Conservation (phyloP, 2,888 invertebrate genomes). For the Camponotus fellah region DNA sequence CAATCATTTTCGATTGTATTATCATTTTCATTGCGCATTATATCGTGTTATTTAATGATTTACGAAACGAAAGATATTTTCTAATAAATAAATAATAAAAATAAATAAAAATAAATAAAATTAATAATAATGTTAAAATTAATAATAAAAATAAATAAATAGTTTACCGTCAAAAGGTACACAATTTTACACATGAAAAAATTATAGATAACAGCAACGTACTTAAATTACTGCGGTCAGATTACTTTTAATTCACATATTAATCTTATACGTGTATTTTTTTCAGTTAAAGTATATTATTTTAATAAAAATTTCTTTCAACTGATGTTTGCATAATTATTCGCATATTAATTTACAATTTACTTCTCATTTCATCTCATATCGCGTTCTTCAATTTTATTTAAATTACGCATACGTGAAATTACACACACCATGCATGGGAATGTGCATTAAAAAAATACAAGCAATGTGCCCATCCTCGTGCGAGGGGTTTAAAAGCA, state of each 20-base stretch:
- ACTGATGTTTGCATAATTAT: background rate
- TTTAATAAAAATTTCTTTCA: background rate
- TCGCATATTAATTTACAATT: constrained; percentile 11
- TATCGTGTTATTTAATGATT: background rate
- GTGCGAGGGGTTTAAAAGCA: constrained; percentile 44
- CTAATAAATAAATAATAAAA: background rate
- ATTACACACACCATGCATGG: background rate
- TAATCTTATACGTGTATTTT: background rate
- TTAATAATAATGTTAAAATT: too few relatives aligned
- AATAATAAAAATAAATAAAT: background rate
- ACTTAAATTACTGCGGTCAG: background rate
- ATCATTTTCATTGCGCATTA: background rate
- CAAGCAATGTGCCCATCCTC: background rate
- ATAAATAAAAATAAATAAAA: background rate
- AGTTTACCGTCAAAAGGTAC: background rate
- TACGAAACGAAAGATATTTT: background rate
- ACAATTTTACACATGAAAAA: background rate
- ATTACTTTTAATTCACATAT: background rate
- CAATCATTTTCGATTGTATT: background rate
- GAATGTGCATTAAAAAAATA: constrained; percentile 40
- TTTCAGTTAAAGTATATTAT: background rate
- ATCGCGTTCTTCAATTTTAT: constrained; percentile 16
- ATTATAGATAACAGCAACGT: background rate
- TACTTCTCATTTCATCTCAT: background rate
- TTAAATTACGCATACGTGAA: constrained; percentile 8